Base-by-base conservation (phyloP, 2,888 invertebrate species). In the Eristalis intricaria region DNA sequence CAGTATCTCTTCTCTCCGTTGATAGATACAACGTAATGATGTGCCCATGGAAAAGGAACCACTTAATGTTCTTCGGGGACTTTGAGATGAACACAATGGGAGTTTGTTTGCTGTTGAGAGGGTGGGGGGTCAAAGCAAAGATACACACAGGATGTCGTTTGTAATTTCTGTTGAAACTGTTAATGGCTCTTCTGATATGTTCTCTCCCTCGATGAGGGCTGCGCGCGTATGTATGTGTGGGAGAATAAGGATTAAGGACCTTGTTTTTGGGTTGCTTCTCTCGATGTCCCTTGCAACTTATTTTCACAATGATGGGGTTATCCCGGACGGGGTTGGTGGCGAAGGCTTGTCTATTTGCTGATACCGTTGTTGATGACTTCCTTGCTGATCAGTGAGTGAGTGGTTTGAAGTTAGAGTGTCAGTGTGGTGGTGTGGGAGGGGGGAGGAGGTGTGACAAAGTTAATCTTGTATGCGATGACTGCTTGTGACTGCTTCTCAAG, bases 131-230 rank as follows among this genome's bases (percentile, higher is more conserved):
- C 35, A 40, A 50, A 61, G 43, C 70, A 70, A 60, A 50, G 68
- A 60, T 60, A 69, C 26, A 83, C 60, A 64, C 40, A 60, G 35
- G 58, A 65, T 26, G 58, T 35, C 22, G n/a, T 56, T 60, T 64
- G 63, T 60, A 76, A 64, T 60, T 71, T 76, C 29, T 29, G 58
- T 63, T 74, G 29, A 68, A 65, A 50, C 58, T 81, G 71, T 76
- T 81, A 81, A 77, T 68, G 71, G 56, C 56, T 69, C 26, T 58
- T 38, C 68, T 81, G 80, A 81, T 74, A 74, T 81, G 69, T 23
- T 63, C 50, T 50, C 19, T 19, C n/a, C n/a, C n/a, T 8, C 8
- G 38, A 63, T 64, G 68, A 32, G 61, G 32, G 10, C 7, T 7
- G 4, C 32, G 4, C 32, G 4, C 32, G 1, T 40, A 23, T 63